Percentiles rank a stretch among this genome's conserved stretches.
phyloP scores from a whole-genome alignment of 2,888 invertebrate genomes.

The Steromphala cineraria region DNA sequence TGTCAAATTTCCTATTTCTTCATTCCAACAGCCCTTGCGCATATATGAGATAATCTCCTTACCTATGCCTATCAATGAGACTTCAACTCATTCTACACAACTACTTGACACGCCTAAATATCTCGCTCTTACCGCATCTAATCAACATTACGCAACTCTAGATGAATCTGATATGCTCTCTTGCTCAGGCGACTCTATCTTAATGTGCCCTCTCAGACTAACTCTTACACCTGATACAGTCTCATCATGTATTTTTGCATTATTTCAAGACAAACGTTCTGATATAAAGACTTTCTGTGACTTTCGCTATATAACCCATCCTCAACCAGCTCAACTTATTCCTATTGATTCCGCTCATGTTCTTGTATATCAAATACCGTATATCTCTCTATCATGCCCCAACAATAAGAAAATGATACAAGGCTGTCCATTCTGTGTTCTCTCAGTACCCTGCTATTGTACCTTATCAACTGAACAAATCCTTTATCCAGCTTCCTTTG shows the following conservation, averaged over 20 bases:
- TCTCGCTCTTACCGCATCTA: neutral
- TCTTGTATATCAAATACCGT: neutral
- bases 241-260: neutral
- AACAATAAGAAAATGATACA: neutral
- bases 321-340: neutral
- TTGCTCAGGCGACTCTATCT: neutral
- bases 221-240: neutral
- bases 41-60: neutral
- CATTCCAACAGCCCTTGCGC: neutral
- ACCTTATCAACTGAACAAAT: neutral
- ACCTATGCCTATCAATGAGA: neutral
- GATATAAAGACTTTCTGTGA: neutral
- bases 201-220: neutral
- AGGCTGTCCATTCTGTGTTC: neutral
- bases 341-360: neutral
- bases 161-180: neutral
- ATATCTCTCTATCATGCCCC: neutral
- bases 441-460: neutral
- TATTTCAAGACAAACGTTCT: neutral
- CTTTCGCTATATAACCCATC: neutral
- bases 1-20: too few relatives aligned
- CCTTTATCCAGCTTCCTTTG: neutral
- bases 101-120: neutral
- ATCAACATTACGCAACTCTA: neutral
- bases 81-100: neutral